A percentile compares a stretch with the other conserved stretches of the same genome.
phyloP scores from a whole-genome alignment of 2,888 invertebrate genomes.

The Carpatolechia fugitivella region DNA sequence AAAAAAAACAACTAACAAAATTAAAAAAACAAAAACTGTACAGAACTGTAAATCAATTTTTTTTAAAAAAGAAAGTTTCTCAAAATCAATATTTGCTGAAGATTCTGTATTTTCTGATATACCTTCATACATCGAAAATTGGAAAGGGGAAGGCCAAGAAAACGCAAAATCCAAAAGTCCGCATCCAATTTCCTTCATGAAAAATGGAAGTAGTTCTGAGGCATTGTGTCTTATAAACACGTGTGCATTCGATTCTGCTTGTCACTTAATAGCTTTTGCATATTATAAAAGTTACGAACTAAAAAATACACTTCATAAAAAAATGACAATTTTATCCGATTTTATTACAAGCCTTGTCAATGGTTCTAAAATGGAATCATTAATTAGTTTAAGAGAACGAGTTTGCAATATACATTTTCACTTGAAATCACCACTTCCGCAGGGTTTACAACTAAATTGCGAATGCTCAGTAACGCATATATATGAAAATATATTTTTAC shows the following conservation, averaged over 20 bases:
- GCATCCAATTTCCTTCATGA: neutral
- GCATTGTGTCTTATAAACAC: neutral
- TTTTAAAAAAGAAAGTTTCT: too few species aligned
- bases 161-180: neutral
- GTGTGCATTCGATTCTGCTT: neutral
- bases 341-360: neutral
- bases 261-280: neutral
- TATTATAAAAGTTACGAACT: neutral
- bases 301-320: neutral
- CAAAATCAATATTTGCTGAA: neutral
- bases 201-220: neutral
- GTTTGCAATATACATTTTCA: neutral
- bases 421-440: neutral
- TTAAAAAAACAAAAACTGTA: too few species aligned
- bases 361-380: neutral
- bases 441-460: neutral
- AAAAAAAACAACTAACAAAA: neutral
- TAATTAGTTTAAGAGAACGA: neutral
- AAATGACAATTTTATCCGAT: neutral
- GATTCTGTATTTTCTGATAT: neutral
- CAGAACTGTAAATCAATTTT: too few species aligned
- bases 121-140: neutral
- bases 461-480: neutral
- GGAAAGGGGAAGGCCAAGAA: neutral
- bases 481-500: neutral